Percentiles rank a stretch among this genome's conserved stretches.
Evolutionary conservation across 2,797 vertebrate species (phyloP).

Genomic region (Xenopus petersii): DNA sequence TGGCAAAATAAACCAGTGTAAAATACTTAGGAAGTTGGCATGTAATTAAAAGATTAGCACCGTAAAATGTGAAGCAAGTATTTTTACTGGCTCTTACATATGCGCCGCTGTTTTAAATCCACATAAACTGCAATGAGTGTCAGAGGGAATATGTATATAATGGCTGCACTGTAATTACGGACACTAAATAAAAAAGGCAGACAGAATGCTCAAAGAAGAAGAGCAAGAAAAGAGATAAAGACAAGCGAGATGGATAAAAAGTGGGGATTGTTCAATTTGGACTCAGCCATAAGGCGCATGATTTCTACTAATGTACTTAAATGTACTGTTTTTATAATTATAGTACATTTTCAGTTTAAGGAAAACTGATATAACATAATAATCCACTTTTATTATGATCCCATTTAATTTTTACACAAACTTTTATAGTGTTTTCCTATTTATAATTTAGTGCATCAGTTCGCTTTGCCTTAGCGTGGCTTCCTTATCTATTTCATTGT

Average conservation of each 20-base stretch:
- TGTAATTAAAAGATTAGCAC: constrained; percentile 27
- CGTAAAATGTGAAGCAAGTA: constrained; percentile 10
- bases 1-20: constrained; percentile 16
- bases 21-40: constrained; percentile 25
- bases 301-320: no score
- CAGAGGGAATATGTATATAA: constrained; percentile 8
- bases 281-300: no score
- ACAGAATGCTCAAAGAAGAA: not conserved
- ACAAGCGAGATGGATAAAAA: not conserved
- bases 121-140: constrained; percentile 31
- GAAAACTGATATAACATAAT: no score
- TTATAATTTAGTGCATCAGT: no score
- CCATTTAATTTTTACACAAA: no score
- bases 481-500: no score
- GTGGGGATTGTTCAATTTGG: no score
- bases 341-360: no score
- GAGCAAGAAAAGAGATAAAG: not conserved
- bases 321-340: no score
- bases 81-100: constrained; percentile 12
- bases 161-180: constrained; percentile 4
- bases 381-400: no score
- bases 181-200: not conserved
- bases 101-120: constrained; percentile 12
- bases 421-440: no score
- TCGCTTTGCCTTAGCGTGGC: no score